A percentile compares a stretch with the other conserved stretches of the same genome.
Conservation (phyloP, 2,888 invertebrate species). For the Halictus quadricinctus region DNA sequence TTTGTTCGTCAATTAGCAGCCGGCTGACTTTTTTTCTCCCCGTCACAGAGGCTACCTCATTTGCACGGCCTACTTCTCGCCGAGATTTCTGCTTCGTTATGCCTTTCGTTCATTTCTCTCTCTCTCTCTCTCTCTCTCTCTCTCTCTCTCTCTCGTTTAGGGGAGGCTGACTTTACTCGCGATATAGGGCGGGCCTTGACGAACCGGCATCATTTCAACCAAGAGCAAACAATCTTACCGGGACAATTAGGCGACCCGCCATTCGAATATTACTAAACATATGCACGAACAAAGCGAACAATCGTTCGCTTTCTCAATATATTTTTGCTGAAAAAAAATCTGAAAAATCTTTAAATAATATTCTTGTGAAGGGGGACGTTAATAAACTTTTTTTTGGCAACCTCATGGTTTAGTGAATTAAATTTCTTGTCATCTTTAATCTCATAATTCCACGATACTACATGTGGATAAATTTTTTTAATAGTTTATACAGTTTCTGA, state of each 20-base stretch:
- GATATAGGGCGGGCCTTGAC: neutral
- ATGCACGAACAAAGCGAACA: too few species aligned
- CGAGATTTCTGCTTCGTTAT: conserved; percentile 47
- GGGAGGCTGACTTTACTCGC: conserved; percentile 16
- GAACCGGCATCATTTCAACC: neutral
- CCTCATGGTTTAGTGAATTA: too few species aligned
- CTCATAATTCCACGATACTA: too few species aligned
- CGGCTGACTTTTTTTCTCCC: conserved; percentile 57
- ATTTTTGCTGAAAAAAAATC: too few species aligned
- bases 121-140: neutral
- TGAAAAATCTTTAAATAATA: too few species aligned
- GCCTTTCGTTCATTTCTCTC: conserved; percentile 25
- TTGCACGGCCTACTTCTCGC: conserved; percentile 76
- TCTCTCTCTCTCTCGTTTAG: neutral
- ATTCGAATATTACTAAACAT: too few species aligned
- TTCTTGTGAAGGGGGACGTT: too few species aligned
- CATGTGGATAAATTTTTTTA: too few species aligned
- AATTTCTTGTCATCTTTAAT: too few species aligned
- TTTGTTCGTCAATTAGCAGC: conserved; percentile 79
- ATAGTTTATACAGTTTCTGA: too few species aligned
- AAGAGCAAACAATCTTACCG: neutral
- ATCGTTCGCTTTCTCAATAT: too few species aligned
- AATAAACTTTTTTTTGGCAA: too few species aligned
- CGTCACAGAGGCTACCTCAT: conserved; percentile 70
- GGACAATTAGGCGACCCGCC: neutral